Conservation (phyloP, 1,140 invertebrate genomes). For the Brevipalpus yothersi region DNA sequence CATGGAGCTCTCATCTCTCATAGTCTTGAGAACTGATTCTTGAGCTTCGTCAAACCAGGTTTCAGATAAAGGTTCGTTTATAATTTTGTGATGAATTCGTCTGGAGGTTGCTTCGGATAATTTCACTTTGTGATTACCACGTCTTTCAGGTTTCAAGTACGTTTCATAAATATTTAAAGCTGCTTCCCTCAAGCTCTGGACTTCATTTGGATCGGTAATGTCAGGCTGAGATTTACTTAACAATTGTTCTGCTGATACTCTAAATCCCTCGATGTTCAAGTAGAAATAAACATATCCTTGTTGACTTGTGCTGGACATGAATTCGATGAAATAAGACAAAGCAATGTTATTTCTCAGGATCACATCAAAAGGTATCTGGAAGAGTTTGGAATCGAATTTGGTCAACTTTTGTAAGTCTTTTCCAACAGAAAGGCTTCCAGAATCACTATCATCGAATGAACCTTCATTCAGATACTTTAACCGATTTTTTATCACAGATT, state of each 20-base stretch:
- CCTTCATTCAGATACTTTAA: conserved; percentile 14
- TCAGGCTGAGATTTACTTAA: conserved; percentile 20
- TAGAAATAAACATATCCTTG: conserved; percentile 57
- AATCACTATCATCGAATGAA: conserved; percentile 22
- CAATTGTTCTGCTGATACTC: conserved; percentile 47
- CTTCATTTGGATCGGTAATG: conserved; percentile 15
- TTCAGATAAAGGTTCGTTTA: conserved; percentile 28
- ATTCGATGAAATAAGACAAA: conserved; percentile 51
- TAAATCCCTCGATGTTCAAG: conserved; percentile 56
- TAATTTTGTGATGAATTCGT: conserved; percentile 34
- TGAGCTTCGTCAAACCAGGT: conserved; percentile 66
- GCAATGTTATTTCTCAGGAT: conserved; percentile 55
- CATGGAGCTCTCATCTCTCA: conserved; percentile 32
- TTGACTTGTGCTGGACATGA: conserved; percentile 39
- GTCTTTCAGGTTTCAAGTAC: conserved; percentile 40
- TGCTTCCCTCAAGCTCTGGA: conserved; percentile 41
- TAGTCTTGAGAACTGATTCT: conserved; percentile 22
- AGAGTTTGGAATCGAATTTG: conserved; percentile 28
- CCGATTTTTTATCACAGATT: conserved; percentile 37
- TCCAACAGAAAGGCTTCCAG: conserved; percentile 18
- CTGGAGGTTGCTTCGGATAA: conserved; percentile 37
- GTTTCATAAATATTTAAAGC: conserved; percentile 55
- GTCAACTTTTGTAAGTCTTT: neutral
- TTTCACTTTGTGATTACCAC: conserved; percentile 23
- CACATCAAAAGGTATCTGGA: conserved; percentile 42